phyloP scores from a whole-genome alignment of 2,888 invertebrate species.

The Adineta ricciae region DNA sequence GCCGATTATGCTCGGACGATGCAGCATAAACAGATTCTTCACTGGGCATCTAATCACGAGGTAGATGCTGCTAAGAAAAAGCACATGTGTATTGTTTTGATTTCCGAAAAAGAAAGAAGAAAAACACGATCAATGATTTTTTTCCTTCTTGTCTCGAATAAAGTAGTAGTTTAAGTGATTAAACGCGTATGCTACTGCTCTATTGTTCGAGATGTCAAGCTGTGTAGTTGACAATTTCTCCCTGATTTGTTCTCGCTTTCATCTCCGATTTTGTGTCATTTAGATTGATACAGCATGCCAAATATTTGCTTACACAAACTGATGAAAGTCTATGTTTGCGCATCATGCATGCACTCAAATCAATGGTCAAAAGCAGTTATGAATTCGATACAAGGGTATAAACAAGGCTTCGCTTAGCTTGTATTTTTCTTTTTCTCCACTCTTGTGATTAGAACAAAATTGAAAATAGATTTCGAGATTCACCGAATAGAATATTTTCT shows the following conservation, averaged over 20 bases:
- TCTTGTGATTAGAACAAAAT: too few relatives aligned
- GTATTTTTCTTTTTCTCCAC: too few relatives aligned
- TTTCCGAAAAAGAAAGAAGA: background rate
- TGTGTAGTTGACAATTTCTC: background rate
- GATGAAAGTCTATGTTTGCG: constrained; percentile 11
- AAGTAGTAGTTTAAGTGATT: background rate
- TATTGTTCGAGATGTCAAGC: background rate
- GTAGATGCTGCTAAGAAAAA: background rate
- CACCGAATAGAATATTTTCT: background rate
- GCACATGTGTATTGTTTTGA: background rate
- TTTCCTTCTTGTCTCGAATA: background rate
- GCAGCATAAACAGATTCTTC: constrained; percentile 3
- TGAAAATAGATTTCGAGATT: background rate
- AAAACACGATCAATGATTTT: background rate
- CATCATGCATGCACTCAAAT: constrained; percentile 25
- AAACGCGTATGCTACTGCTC: background rate
- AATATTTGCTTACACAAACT: constrained; percentile 22
- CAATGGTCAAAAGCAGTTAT: background rate
- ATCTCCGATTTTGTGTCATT: background rate
- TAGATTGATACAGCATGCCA: constrained; percentile 28
- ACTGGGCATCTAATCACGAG: background rate
- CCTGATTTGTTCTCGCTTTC: background rate
- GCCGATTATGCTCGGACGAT: background rate
- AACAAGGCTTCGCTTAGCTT: background rate
- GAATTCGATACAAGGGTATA: background rate